Base-by-base conservation (phyloP, 2,888 invertebrate species). In the Trachelus stipa region DNA sequence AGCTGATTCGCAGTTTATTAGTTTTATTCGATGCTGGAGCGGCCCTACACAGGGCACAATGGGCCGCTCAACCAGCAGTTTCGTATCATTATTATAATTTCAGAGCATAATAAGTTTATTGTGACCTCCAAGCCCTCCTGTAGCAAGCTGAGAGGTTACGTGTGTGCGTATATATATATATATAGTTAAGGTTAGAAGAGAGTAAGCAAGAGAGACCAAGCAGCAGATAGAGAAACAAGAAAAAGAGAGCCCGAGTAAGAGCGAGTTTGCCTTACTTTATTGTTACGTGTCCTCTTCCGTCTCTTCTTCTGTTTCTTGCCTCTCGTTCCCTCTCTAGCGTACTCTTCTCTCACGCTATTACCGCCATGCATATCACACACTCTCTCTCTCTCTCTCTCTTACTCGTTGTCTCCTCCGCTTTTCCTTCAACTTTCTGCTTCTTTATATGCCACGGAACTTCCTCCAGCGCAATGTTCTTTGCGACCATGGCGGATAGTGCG, bases 61-160 rank as follows among this genome's bases (percentile, higher is more conserved):
- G 74, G 34, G 35, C 31, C 74, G 74, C 74, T 23, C 34, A 74
- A 12, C 35, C 34, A 34, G 35, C 74, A 74, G 74, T 74, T 74
- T 35, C 74, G 74, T 74, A 74, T 74, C 74, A 37, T 74, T 74
- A 74, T 74, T 74, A 74, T 74, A 74, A 74, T 74, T 9, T 74
- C 35, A 74, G 31, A 35, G 74, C 74, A 37, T 74, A 74, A 74
- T 74, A 34, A 74, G 74, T 74, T 74, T 74, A 74, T 74, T 74
- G 74, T 37, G 74, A 23, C 30, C 34, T 34, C 74, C 12, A 15
- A 34, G 71, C 35, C 74, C 74, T 34, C 30, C 74, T 9, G 34
- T 12, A 56, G 56, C 23, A 56, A 23, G 56, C 23, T 56, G 56
- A 23, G 56, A 23, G 56, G 56, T 56, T 56, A 23, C 23, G 56